Evolutionary conservation across 2,888 invertebrate genomes (phyloP).

Genomic region (Melolontha melolontha): DNA sequence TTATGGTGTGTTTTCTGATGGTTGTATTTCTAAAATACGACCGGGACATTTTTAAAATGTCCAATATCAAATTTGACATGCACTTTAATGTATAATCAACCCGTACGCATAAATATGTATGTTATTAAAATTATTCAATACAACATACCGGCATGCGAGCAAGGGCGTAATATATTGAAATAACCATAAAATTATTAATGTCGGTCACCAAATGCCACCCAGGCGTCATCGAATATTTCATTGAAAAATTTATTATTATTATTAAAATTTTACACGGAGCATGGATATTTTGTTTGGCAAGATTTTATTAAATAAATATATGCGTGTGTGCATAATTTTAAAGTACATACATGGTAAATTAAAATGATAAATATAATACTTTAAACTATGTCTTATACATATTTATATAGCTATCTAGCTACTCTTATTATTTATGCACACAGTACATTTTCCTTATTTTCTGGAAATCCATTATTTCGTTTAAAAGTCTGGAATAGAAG

Average conservation of each 20-base stretch:
- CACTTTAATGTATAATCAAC: slow-evolving; percentile 11
- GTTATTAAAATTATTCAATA: slow-evolving; percentile 34
- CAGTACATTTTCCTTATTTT: too few species aligned
- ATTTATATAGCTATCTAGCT: too few species aligned
- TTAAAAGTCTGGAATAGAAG: too few species aligned
- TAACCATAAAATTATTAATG: slow-evolving; percentile 44
- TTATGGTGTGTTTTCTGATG: slow-evolving; percentile 13
- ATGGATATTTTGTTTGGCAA: slow-evolving; percentile 37
- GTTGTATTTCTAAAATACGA: slow-evolving; percentile 8
- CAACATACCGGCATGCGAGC: not conserved
- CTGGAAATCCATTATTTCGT: too few species aligned
- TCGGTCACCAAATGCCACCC: slow-evolving; percentile 42
- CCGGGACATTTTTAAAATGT: slow-evolving; percentile 9
- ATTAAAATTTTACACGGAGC: slow-evolving; percentile 38
- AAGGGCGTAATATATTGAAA: slow-evolving; percentile 40
- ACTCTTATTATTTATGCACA: too few species aligned
- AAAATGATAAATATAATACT: not conserved
- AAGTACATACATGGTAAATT: not conserved
- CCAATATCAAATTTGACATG: slow-evolving; percentile 23
- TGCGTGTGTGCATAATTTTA: not conserved
- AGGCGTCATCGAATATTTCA: slow-evolving; percentile 37
- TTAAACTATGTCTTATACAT: too few species aligned
- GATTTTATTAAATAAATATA: slow-evolving; percentile 34
- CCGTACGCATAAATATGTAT: slow-evolving; percentile 29
- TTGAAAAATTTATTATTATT: slow-evolving; percentile 37